Base-by-base conservation (phyloP, 92 coral and sea anemone species). In the Actinernus sp. region DNA sequence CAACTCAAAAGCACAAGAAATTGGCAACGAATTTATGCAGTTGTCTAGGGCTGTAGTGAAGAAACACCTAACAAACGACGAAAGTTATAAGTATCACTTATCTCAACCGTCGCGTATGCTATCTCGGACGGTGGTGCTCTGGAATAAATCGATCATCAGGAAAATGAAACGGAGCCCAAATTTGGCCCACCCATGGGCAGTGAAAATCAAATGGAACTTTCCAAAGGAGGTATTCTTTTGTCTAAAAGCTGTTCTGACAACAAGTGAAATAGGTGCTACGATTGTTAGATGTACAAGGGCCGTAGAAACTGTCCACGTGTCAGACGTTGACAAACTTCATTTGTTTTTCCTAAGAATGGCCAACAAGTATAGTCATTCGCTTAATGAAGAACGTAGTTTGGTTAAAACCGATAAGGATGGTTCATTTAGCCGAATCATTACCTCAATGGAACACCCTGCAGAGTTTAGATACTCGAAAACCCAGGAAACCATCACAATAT, bases 31-130 rank as follows among this genome's bases (percentile, higher is more conserved):
- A 43, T 46, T 78, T 1, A 37, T 78, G 70, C 53, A 58, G 55
- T 31, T 68, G 26, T 49, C 85, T 20, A 50, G 71, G 10, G 78
- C 78, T 0, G 73, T 76, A 2, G 34, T 79, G 4, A 79, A 79
- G 63, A 83, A 83, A 37, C 68, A 75, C 36, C 58, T 73, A 20
- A 45, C 75, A 17, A 38, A 40, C 30, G 31, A 36, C 12, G 74
- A 75, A 33, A 73, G 73, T 21, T 83, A 9, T 40, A 83, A 83
- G 36, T 83, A 58, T 50, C 83, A 83, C 36, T 63, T 83, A 36
- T 49, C 84, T 36, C 74, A 83, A 45, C 84, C 89, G 10, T 49
- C 78, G 29, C 39, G 79, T 23, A 75, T 83, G 83, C n/a, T 82
- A 27, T 74, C 83, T n/a, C 40, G 73, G 49, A 36, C 67, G 16